A percentile compares a stretch with the other conserved stretches of the same genome.
Evolutionary conservation across 2,113 vertebrate genomes (phyloP).

Genomic region (Silurus meridionalis): DNA sequence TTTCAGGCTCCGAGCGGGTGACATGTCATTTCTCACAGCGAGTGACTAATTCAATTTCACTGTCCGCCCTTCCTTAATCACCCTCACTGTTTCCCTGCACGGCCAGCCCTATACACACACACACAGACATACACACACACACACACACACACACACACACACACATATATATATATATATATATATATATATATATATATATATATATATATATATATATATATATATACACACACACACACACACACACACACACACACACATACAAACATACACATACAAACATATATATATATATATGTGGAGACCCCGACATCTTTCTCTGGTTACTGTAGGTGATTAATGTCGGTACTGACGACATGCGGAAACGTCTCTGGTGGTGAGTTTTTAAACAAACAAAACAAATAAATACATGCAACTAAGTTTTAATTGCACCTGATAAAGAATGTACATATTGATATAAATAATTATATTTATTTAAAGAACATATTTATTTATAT

Average conservation of each 20-base stretch:
- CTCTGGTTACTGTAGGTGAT: constrained; percentile 55
- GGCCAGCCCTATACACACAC: constrained; percentile 31
- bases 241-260: no score
- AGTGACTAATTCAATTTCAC: constrained; percentile 75
- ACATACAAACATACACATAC: no score
- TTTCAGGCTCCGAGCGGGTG: constrained; percentile 68
- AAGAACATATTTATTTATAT: background rate
- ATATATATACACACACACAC: no score
- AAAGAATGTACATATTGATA: background rate
- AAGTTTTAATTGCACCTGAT: background rate
- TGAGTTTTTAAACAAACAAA: background rate
- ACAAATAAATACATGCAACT: background rate
- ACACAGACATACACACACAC: constrained; percentile 4
- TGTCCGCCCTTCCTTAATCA: constrained; percentile 67
- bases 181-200: no score
- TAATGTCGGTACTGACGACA: constrained; percentile 8
- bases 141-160: constrained; percentile 9
- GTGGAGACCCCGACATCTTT: constrained; percentile 51
- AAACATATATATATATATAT: no score
- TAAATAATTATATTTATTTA: no score
- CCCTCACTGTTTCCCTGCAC: constrained; percentile 53
- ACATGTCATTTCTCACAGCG: constrained; percentile 72
- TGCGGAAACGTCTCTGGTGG: background rate
- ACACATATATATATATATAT: background rate
- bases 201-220: no score